Conservation (phyloP, 2,888 invertebrate genomes). For the Reticulitermes lucifugus region DNA sequence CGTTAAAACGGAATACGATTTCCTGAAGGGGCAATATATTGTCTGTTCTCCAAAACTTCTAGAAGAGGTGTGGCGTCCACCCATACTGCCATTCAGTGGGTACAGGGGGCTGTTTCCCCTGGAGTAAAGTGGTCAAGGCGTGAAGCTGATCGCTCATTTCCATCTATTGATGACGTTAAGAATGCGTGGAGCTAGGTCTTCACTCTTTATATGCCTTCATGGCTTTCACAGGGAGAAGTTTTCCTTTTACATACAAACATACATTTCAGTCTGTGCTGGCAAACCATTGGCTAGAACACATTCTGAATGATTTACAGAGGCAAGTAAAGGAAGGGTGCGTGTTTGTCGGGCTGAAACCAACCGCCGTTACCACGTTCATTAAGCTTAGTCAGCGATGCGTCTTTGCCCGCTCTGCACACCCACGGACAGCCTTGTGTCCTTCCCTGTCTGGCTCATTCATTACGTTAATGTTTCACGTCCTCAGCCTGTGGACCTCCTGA, state of each 20-base stretch:
- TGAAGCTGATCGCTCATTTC: no score
- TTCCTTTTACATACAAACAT: no score
- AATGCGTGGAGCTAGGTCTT: neutral
- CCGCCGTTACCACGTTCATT: slow-evolving; percentile 5
- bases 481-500: neutral
- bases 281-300: neutral
- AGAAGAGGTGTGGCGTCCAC: no score
- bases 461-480: slow-evolving; percentile 27
- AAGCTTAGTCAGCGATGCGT: neutral
- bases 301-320: slow-evolving; percentile 16
- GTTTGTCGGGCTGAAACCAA: neutral
- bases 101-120: no score
- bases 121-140: no score
- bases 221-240: no score
- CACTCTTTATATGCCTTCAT: no score
- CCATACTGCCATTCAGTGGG: no score
- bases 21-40: no score
- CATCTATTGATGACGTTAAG: neutral
- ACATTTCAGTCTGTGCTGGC: no score
- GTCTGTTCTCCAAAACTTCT: no score
- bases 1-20: no score
- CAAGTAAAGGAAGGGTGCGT: neutral
- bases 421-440: neutral
- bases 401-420: neutral
- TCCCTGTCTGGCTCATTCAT: neutral